Evolutionary conservation across 2,797 vertebrate species (phyloP), one percentile per base, ranked within the genome.

Genomic region (Moxostoma hubbsi): DNA sequence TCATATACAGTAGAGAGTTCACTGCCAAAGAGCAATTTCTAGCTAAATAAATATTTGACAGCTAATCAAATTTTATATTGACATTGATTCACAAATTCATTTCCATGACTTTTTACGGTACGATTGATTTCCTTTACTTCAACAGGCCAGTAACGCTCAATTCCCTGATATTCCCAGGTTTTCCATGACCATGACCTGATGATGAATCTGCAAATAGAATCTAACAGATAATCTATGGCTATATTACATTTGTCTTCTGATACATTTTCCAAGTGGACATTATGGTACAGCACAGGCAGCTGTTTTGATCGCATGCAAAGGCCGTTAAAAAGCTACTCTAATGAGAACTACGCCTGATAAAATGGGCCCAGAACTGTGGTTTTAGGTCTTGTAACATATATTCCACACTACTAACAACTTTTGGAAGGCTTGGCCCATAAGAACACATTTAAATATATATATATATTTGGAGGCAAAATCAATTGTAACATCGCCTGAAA

Each of bases 281-380:
- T 77, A 67, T 82, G 53, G 77, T 72, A 16, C 15, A 80, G 54
- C 74, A 16, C 62, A 24, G 47, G 47, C 77, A 11, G 80, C 62
- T 55, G 62, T 51, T 73, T 67, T 63, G 65, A 63, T 66, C 61
- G 80, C 72, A 62, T 74, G 75, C 78, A 82, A 85, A 85, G 61
- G 36, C 53, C 82, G 77, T 81, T 82, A 83, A 81, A 81, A 58
- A 65, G 16, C 13, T 77, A 71, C 64, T 81, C 77, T 81, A 79
- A 81, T 69, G n/a, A 75, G 63, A 70, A 10, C 59, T 18, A 11
- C 5, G 50, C 12, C 36, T 11, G 54, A 55, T 62, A 63, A 69
- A 65, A 47, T 61, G 47, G 6, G 46, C 45, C 24, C 15, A 45
- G 49, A 55, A 45, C 24, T 69, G 24, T 9, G 7, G 6, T 53